Evolutionary conservation across 2,888 invertebrate genomes (phyloP), one percentile per base, ranked within the genome.

Genomic region (Sthenelais limicola): DNA sequence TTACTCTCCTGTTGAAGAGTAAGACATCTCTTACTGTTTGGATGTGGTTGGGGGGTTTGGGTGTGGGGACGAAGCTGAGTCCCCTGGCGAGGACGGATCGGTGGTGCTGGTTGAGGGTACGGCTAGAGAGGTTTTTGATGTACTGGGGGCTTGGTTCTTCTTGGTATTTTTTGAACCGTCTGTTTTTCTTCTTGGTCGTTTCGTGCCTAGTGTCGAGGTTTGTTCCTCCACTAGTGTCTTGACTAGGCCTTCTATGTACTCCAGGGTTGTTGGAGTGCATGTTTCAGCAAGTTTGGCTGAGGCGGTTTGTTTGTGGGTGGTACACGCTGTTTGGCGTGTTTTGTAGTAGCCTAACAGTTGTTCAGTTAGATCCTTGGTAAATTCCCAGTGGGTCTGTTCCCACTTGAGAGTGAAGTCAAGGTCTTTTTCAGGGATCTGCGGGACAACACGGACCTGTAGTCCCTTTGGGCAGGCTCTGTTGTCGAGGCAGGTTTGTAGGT

Each of bases 381-480:
- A 56, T 5, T 56, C 24, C 3, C 12, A 33, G 30, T 56, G 56
- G 32, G 56, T 33, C 33, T 30, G 56, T 56, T 56, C 56, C 56
- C 56, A 56, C 33, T 32, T 56, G 32, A 56, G 30, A 2, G 56
- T 56, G 18, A 56, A 56, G 30, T 56, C 56, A 18, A 18, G 33
- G 30, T 56, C 32, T 4, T 2, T 5, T 2, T 56, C 56, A 12
- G 56, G 56, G 18, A 56, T 28, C 30, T 56, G 56, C 5, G 56
- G 56, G 1, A 33, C 1, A 1, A 56, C 30, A 3, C 56, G 28
- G 1, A 24, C 15, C 33, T 56, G 56, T 56, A 56, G 32, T 32
- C 56, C 56, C 15, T 32, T 56, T 18, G 56, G 56, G 2, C 18
- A 9, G 4, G n/a, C 18, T 30, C 33, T 15, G 1, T 15, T 56